phyloP scores from a whole-genome alignment of 2,797 vertebrate species.

The Sebastolobus altivelis region DNA sequence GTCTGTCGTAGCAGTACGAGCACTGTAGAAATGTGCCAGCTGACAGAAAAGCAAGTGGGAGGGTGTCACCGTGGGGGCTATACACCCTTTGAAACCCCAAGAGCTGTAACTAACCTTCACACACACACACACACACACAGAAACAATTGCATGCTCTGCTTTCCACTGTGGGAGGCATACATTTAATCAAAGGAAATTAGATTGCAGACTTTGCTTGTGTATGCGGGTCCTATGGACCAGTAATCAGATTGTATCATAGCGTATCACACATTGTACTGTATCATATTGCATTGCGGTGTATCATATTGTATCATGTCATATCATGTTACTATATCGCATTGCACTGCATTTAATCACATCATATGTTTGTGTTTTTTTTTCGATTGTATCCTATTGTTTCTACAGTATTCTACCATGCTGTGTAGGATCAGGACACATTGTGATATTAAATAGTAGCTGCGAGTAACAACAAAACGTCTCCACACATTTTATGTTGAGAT shows the following conservation, averaged over 20 bases:
- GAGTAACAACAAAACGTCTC: conserved; percentile 2
- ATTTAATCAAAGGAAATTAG: conserved; percentile 76
- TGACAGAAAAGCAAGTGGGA: conserved; percentile 50
- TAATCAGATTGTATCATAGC: conserved; percentile 59
- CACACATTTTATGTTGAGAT: conserved; percentile 7
- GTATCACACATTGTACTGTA: conserved; percentile 48
- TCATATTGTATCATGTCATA: conserved; percentile 50
- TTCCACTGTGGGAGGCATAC: conserved; percentile 60
- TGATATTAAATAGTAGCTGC: background rate
- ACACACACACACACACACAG: conserved; percentile 19
- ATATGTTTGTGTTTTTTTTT: background rate
- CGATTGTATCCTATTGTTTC: background rate
- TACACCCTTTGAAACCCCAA: conserved; percentile 51
- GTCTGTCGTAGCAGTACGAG: conserved; percentile 51
- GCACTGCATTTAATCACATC: conserved; percentile 42
- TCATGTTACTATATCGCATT: conserved; percentile 42
- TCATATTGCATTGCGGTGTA: conserved; percentile 43
- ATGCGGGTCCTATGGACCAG: conserved; percentile 43
- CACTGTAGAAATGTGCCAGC: conserved; percentile 52
- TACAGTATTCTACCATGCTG: background rate
- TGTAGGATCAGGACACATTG: background rate
- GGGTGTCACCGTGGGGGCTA: conserved; percentile 53
- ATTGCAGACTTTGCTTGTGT: conserved; percentile 60
- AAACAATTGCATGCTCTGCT: conserved; percentile 41
- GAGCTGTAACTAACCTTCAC: conserved; percentile 47